Conservation (phyloP, 2,797 vertebrate species). For the Neostethus bicornis region DNA sequence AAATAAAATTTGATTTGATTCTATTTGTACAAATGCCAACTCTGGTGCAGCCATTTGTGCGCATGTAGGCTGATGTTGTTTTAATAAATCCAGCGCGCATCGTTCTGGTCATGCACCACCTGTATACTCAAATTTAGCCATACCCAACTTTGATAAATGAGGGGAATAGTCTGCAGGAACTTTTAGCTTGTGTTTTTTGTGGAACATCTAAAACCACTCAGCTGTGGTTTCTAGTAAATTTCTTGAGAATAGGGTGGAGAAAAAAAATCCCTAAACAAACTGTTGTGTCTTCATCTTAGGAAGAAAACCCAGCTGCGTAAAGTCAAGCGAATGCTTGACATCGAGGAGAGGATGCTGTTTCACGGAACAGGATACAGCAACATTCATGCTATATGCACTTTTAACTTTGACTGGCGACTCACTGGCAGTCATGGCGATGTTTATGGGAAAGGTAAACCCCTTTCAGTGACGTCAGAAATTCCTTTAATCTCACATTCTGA, state of each 20-base stretch:
- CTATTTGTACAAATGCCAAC: no score
- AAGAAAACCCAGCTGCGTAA: constrained; percentile 95
- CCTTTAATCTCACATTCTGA: neutral
- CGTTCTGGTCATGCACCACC: no score
- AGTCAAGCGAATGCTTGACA: constrained; percentile 85
- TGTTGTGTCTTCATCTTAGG: constrained; percentile 75
- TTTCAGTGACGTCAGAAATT: constrained; percentile 13
- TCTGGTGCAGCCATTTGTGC: no score
- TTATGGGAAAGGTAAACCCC: constrained; percentile 91
- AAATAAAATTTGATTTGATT: no score
- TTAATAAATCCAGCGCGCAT: no score
- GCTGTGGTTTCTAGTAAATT: neutral
- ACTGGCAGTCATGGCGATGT: constrained; percentile 93
- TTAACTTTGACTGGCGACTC: constrained; percentile 98
- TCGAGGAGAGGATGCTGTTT: constrained; percentile 96
- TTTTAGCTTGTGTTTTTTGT: neutral
- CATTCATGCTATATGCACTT: constrained; percentile 95
- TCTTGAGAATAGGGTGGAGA: no score
- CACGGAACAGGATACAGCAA: constrained; percentile 95
- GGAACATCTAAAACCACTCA: neutral
- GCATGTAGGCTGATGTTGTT: no score
- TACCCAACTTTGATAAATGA: no score
- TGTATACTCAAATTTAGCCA: no score
- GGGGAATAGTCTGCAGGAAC: neutral
- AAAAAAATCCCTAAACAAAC: no score